Conservation (phyloP, 2,113 vertebrate species). For the Pelecanus crispus region DNA sequence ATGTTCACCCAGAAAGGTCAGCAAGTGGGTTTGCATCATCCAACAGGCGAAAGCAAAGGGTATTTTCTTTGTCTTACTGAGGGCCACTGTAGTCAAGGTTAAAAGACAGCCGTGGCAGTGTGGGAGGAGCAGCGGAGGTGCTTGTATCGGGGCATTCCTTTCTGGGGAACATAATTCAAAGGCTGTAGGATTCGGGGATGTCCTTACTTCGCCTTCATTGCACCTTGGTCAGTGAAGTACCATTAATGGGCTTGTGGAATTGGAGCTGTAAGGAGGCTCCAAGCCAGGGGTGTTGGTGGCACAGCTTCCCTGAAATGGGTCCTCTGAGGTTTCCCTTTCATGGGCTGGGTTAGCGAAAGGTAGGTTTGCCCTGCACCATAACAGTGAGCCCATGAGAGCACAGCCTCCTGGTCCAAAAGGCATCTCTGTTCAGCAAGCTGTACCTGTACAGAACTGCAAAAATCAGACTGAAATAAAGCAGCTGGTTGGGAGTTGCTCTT, state of each 20-base stretch:
- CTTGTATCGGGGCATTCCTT: not conserved
- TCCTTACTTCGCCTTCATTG: not conserved
- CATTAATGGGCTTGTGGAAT: not conserved
- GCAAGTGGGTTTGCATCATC: constrained; percentile 45
- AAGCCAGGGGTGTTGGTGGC: not conserved
- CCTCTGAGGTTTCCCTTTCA: not conserved
- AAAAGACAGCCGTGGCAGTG: not conserved
- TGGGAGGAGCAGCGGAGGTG: constrained; percentile 9
- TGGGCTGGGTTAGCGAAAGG: not conserved
- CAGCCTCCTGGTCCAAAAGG: not conserved
- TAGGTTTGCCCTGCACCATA: fast-evolving
- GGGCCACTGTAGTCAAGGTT: constrained; percentile 27
- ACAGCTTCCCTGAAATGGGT: not conserved
- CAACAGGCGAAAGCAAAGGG: not conserved
- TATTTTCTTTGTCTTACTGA: constrained; percentile 51
- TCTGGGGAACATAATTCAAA: not conserved
- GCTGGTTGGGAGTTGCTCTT: not conserved
- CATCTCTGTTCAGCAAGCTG: not conserved
- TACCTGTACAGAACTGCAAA: not conserved
- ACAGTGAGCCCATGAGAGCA: not conserved
- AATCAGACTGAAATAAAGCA: fast-evolving
- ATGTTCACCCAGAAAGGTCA: constrained; percentile 63
- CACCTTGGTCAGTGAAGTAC: not conserved
- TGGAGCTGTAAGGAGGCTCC: not conserved
- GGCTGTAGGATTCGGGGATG: not conserved